phyloP scores from a whole-genome alignment of 2,113 vertebrate genomes.

The Calyptomena viridis region DNA sequence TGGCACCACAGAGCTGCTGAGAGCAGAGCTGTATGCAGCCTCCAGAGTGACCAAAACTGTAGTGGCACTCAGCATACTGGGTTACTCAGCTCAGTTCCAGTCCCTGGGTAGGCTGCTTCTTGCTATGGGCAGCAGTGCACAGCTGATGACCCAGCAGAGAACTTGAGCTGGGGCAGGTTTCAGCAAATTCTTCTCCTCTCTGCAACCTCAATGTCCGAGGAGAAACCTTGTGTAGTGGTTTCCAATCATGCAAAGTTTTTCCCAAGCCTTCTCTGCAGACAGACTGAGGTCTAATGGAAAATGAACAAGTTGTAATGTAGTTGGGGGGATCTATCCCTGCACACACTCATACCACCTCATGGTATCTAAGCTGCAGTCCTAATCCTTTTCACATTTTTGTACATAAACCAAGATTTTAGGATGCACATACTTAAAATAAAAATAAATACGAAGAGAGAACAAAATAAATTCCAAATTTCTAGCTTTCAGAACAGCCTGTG shows the following conservation, averaged over 20 bases:
- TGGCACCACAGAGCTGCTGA: background rate
- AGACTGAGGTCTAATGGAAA: background rate
- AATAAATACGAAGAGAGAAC: background rate
- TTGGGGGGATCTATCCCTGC: background rate
- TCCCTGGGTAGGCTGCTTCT: background rate
- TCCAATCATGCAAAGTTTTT: background rate
- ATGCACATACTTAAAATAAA: background rate
- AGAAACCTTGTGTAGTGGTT: background rate
- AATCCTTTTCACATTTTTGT: background rate
- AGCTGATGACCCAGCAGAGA: background rate
- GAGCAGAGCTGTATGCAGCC: background rate
- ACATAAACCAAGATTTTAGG: background rate
- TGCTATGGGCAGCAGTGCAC: fast-evolving
- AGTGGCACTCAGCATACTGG: background rate
- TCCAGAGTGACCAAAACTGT: background rate
- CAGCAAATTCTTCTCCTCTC: background rate
- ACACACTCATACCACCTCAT: background rate
- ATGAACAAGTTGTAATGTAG: background rate
- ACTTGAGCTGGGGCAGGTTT: background rate
- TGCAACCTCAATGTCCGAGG: background rate
- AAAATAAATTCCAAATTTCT: background rate
- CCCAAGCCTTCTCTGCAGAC: background rate
- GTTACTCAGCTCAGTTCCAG: background rate
- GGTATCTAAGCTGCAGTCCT: background rate
- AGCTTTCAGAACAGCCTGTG: background rate